Evolutionary conservation across 2,888 invertebrate species (phyloP).

Genomic region (Stegophylla sp.): DNA sequence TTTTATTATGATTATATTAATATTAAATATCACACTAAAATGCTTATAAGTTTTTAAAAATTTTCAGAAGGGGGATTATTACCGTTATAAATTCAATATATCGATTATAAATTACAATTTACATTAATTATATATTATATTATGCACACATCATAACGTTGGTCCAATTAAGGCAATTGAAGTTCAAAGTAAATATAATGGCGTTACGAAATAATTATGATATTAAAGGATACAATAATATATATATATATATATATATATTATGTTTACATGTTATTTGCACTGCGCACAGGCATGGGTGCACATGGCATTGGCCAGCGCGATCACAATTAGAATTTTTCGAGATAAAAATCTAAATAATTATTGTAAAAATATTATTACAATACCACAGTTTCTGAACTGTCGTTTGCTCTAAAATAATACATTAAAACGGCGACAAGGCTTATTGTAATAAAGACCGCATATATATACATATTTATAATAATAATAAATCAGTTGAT

Average conservation of each 20-base stretch:
- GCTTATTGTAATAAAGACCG: too few relatives aligned
- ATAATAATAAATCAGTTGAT: too few relatives aligned
- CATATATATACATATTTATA: too few relatives aligned
- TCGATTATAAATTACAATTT: background rate
- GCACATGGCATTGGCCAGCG: too few relatives aligned
- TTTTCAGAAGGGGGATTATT: background rate
- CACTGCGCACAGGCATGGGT: too few relatives aligned
- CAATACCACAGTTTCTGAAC: too few relatives aligned
- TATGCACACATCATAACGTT: conserved; percentile 28
- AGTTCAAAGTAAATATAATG: conserved; percentile 23
- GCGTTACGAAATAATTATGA: conserved; percentile 1
- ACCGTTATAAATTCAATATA: conserved; percentile 15
- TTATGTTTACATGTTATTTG: too few relatives aligned
- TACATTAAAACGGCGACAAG: too few relatives aligned
- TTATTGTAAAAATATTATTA: too few relatives aligned
- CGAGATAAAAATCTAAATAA: too few relatives aligned
- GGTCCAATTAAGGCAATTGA: conserved; percentile 56
- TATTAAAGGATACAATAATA: background rate
- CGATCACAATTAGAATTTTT: too few relatives aligned
- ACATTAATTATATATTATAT: background rate
- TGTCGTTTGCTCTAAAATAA: too few relatives aligned
- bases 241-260: conserved; percentile 1
- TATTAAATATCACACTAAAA: conserved; percentile 35
- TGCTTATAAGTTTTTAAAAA: conserved; percentile 14
- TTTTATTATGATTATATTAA: background rate